Evolutionary conservation across 2,888 invertebrate species (phyloP).

Genomic region (Neria commutata): DNA sequence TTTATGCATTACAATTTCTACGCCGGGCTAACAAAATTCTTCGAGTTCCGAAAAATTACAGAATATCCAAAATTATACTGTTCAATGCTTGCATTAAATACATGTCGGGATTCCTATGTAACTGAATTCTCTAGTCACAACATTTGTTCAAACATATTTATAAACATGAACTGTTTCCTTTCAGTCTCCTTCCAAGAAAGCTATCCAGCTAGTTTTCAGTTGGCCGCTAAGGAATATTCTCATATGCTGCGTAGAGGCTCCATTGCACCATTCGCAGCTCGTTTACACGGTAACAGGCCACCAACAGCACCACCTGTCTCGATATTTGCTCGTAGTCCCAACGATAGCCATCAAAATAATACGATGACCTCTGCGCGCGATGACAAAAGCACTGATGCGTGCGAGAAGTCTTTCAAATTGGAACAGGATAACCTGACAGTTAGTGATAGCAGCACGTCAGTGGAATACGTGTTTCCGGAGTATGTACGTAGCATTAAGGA

Average conservation of each 20-base stretch:
- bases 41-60: too few relatives aligned
- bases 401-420: too few relatives aligned
- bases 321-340: slow-evolving; percentile 46
- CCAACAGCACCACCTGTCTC: slow-evolving; percentile 60
- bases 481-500: slow-evolving; percentile 66
- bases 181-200: slow-evolving; percentile 62
- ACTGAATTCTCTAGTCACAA: too few relatives aligned
- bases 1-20: too few relatives aligned
- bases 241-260: slow-evolving; percentile 59
- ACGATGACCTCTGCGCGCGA: slow-evolving; percentile 3
- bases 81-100: too few relatives aligned
- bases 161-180: slow-evolving; percentile 28
- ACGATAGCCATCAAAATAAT: slow-evolving; percentile 16
- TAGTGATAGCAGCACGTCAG: slow-evolving; percentile 27
- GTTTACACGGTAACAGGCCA: slow-evolving; percentile 57
- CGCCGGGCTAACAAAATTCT: too few relatives aligned
- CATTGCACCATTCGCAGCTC: slow-evolving; percentile 58
- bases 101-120: too few relatives aligned
- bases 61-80: not conserved
- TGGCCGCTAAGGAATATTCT: slow-evolving; percentile 57
- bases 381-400: not conserved
- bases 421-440: slow-evolving; percentile 37
- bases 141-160: too few relatives aligned
- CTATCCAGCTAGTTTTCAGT: slow-evolving; percentile 54
- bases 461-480: slow-evolving; percentile 58